Evolutionary conservation across 2,113 vertebrate genomes (phyloP), one percentile per base, ranked within the genome.

Genomic region (Rhombomys opimus): DNA sequence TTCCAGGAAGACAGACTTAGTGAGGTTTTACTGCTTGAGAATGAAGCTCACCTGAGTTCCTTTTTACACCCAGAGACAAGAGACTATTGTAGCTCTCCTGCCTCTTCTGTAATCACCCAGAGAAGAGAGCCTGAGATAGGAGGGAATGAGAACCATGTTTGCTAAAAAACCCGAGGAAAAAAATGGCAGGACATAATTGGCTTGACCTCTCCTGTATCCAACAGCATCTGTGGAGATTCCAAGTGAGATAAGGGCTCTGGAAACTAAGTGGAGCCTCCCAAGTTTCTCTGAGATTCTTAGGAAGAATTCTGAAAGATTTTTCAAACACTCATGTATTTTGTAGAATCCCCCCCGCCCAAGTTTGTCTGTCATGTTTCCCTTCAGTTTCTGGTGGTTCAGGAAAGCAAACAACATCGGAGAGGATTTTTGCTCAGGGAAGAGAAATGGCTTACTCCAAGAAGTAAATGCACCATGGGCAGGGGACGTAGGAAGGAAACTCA

Each of bases 331-430:
- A 57, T n/a, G 61, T 73, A 27, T 46, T 77, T 57, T n/a, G 14
- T 52, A 23, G 23, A 32, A 15, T 92, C 72, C 63, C 63, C 63
- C 65, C 65, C 27, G 25, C 65, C 30, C 14, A 27, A 5, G 7
- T 54, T 54, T 94, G 15, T 75, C 57, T 46, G 7, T 89, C 57
- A 52, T 67, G 17, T 84, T 84, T 93, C n/a, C 54, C 90, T 95
- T 1, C 50, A 73, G 35, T 54, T 84, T 38, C 32, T 25, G 27
- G 81, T 54, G 27, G 57, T 85, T 93, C 17, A 77, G 89, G n/a
- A 50, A 67, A 32, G 32, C 25, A 78, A 80, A 87, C 72, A 72
- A 61, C 32, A 67, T 57, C 75, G n/a, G 12, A 92, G 50, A 54
- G 10, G n/a, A n/a, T 46, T 95, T 77, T 77, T 73, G 76, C 18